These are phyloP conservation scores for Cepphus grylle DNA, from an alignment of 2,113 vertebrate species.

Conservation along the genomic window DNA sequence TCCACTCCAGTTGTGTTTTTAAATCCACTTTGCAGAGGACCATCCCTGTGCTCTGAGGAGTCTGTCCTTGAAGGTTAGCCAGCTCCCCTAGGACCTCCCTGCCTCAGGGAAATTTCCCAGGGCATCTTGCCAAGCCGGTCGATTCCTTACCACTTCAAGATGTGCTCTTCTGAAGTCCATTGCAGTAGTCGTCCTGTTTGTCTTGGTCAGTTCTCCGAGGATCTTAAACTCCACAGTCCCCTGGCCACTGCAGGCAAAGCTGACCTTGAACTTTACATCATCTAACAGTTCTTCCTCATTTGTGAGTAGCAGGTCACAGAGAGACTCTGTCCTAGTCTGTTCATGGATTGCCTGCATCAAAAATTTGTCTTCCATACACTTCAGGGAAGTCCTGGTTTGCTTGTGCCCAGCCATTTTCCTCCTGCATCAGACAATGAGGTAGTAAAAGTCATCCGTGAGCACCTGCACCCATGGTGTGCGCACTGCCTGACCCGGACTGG, in stretches of 20 bases:
- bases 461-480: too few relatives aligned
- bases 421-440: too few relatives aligned
- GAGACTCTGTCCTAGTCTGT: not conserved
- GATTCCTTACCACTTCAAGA: not conserved
- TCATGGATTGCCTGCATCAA: not conserved
- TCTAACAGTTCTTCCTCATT: not conserved
- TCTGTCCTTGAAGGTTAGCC: not conserved
- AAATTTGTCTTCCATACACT: too few relatives aligned
- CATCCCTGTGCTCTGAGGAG: not conserved
- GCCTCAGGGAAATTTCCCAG: not conserved
- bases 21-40: too few relatives aligned
- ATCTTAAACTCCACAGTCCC: not conserved
- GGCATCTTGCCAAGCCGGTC: not conserved
- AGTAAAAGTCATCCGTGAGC: too few relatives aligned
- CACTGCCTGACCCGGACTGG: too few relatives aligned
- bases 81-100: not conserved
- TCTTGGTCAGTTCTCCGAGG: not conserved
- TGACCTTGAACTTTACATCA: not conserved
- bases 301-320: not conserved
- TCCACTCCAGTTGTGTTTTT: too few relatives aligned
- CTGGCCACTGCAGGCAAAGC: too few relatives aligned
- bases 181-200: not conserved
- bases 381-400: too few relatives aligned
- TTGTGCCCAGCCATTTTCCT: too few relatives aligned
- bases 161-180: not conserved